Evolutionary conservation across 2,888 invertebrate species (phyloP), one percentile per base, ranked within the genome.

Genomic region (Cephalotes varians): DNA sequence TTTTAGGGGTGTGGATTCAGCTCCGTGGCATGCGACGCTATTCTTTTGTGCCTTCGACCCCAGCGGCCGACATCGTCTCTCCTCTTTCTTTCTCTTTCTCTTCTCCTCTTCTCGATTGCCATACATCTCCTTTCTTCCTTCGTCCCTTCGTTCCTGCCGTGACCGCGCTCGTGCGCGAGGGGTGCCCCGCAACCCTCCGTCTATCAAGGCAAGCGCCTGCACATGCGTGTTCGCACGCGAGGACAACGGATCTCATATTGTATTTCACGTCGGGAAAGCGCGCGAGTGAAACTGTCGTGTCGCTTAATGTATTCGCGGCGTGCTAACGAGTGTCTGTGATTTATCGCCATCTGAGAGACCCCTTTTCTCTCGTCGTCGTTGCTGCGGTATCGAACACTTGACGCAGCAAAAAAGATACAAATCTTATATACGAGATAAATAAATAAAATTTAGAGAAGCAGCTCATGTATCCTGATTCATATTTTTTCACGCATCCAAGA

Each of bases 31-130:
- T 93, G 93, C 93, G 93, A 93, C 94, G 93, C 93, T 91, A 93
- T 93, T 94, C 94, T 93, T 93, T 94, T 94, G 93, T 94, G 90
- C 90, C 91, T 85, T 87, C 91, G 90, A 91, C 92, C 92, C 91
- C 92, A 89, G 64, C 91, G 89, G 89, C 91, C 77, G 71, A 86
- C 88, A 88, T 87, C 86, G 79, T 81, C 88, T 37, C 82, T 80
- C 12, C 21, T 49, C 67, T 28, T 58, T 60, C 40, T 76, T 64
- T 47, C 69, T 47, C 51, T 81, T 58, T 54, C 77, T 64, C 82
- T 69, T 81, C 54, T 74, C 71, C 79, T 73, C 83, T 37, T 49
- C 51, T 56, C 76, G 64, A 60, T 76, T 67, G 73, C 60, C 67
- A 58, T 76, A 74, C 83, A 85, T 85, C 74, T 80, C 82, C 77